A percentile compares a stretch with the other conserved stretches of the same genome.
These are phyloP conservation scores for Drosophila melanosoma DNA, from an alignment of 2,888 invertebrate species.

Conservation along the genomic window DNA sequence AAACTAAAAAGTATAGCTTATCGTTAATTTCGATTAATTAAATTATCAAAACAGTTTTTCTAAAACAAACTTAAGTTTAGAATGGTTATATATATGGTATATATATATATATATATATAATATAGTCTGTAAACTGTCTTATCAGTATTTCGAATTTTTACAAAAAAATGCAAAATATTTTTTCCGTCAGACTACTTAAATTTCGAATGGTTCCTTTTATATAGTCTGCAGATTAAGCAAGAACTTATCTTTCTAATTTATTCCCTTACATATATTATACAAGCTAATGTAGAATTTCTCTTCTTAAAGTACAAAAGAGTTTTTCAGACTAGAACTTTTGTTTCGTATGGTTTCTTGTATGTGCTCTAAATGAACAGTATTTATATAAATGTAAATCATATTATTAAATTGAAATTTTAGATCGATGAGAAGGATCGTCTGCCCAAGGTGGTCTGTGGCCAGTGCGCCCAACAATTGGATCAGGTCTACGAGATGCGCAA, in stretches of 20 bases:
- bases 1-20: not conserved
- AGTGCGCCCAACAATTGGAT: conserved; percentile 88
- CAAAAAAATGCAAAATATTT: not conserved
- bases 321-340: not conserved
- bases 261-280: not conserved
- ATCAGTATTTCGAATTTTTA: not conserved
- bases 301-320: not conserved
- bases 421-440: conserved; percentile 89
- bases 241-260: not conserved
- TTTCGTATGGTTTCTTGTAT: not conserved
- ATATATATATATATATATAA: not conserved
- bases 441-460: conserved; percentile 89
- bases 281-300: not conserved
- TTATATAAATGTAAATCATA: not conserved
- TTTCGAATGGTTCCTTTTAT: not conserved
- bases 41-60: not conserved
- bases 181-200: not conserved
- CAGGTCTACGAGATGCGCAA: conserved; percentile 88
- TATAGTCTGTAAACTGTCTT: not conserved
- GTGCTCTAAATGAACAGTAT: not conserved
- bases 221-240: not conserved
- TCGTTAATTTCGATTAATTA: not conserved
- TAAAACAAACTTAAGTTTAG: not conserved
- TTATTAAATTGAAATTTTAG: conserved; percentile 78
- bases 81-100: not conserved